Base-by-base conservation (phyloP, 2,888 invertebrate species). In the Eumerus sabulonum region DNA sequence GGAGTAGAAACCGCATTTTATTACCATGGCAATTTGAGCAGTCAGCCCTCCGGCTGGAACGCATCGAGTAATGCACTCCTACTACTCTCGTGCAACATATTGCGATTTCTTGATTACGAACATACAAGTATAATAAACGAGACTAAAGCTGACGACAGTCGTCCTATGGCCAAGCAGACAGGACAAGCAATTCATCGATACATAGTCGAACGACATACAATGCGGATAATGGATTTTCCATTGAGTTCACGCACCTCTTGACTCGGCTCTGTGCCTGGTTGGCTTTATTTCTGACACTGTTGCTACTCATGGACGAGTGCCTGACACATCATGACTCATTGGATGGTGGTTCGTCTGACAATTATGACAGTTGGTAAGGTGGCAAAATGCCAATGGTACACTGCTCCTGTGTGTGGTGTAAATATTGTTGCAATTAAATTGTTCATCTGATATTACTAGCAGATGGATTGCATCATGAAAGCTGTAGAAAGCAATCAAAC, bases 341-440 rank as follows among this genome's bases (percentile, higher is more conserved):
- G 47, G 38, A 47, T 56, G 74, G 50, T 63, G 59, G 57, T 19
- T 35, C 18, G 9, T 36, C 27, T 18, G 14, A 27, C 27, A 27
- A 27, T 40, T 40, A 40, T 40, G 40, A 40, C 40, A n/a, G 40
- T 7, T 40, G 40, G 40, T 40, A 11, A 35, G 40, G 14, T 40
- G 62, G 14, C 27, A 27, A 27, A 4, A 40, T n/a, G n/a, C n/a
- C n/a, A n/a, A n/a, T n/a, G n/a, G n/a, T n/a, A n/a, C n/a, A 3
- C 40, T 11, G n/a, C 40, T 18, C 47, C 40, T 50, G 51, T 45
- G 64, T 67, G 72, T 77, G 77, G 73, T 77, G 74, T 74, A 74
- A 79, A 79, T 79, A 79, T 74, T 70, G 59, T 50, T 64, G 79
- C 79, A 79, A 79, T 79, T 79, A 79, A 79, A 79, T 70, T 64